Percentiles rank a stretch among this genome's conserved stretches.
These are phyloP conservation scores for Solenopsis invicta DNA, from an alignment of 1,140 invertebrate genomes.

Conservation along the genomic window DNA sequence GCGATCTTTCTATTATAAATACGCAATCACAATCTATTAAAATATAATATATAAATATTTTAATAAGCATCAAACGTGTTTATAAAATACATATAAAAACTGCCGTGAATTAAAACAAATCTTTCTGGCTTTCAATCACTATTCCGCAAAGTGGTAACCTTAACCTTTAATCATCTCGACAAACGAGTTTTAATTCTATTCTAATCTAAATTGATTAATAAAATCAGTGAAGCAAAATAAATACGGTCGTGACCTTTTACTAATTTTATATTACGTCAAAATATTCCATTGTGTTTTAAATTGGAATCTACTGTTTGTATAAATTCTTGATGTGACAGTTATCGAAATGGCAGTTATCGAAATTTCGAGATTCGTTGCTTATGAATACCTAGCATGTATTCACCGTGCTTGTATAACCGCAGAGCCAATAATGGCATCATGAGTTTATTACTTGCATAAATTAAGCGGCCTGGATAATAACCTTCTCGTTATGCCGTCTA, in stretches of 20 bases:
- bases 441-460: slow-evolving; percentile 65
- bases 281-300: not conserved
- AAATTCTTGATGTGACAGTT: slow-evolving; percentile 33
- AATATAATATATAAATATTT: too few relatives aligned
- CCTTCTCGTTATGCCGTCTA: slow-evolving; percentile 63
- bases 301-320: slow-evolving; percentile 11
- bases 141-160: not conserved
- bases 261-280: not conserved
- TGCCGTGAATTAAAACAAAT: not conserved
- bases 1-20: not conserved
- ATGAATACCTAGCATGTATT: slow-evolving; percentile 49
- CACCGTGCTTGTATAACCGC: slow-evolving; percentile 45
- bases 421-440: slow-evolving; percentile 56
- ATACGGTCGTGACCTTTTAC: too few relatives aligned
- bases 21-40: slow-evolving; percentile 3
- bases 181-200: not conserved
- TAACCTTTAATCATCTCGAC: not conserved
- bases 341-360: slow-evolving; percentile 16
- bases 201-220: slow-evolving; percentile 15
- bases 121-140: slow-evolving; percentile 4
- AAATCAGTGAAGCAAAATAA: not conserved
- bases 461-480: slow-evolving; percentile 61
- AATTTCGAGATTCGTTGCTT: slow-evolving; percentile 61
- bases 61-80: not conserved
- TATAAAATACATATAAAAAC: not conserved